A percentile compares a stretch with the other conserved stretches of the same genome.
These are phyloP conservation scores for Microcebus murinus DNA, from an alignment of 2,113 vertebrate species.

Conservation along the genomic window DNA sequence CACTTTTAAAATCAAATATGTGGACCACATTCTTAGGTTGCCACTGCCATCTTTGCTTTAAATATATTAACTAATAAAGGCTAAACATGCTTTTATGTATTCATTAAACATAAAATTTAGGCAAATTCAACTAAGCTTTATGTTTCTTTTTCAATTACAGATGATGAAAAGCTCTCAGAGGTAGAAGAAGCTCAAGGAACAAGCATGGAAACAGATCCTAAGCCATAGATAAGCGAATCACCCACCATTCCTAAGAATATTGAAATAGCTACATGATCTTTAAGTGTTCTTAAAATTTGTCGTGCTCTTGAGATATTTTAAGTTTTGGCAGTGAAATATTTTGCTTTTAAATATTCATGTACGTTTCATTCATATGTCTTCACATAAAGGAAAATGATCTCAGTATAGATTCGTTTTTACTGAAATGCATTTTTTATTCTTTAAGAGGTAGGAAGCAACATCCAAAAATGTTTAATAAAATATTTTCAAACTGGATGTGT, in stretches of 20 bases:
- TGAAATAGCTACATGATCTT: not conserved
- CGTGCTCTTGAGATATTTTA: constrained; percentile 8
- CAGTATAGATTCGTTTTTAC: constrained; percentile 30
- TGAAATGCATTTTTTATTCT: constrained; percentile 59
- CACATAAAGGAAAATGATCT: constrained; percentile 30
- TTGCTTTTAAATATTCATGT: constrained; percentile 45
- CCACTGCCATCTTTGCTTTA: constrained; percentile 33
- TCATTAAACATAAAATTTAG: not conserved
- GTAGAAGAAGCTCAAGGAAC: constrained; percentile 92
- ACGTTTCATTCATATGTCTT: constrained; percentile 58
- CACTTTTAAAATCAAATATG: not conserved
- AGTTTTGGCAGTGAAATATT: constrained; percentile 5
- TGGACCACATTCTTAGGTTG: not conserved
- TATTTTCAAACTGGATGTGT: constrained; percentile 29
- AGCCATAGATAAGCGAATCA: constrained; percentile 72
- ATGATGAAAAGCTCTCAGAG: constrained; percentile 96
- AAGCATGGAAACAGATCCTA: constrained; percentile 88
- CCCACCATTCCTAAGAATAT: not conserved
- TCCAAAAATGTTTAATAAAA: constrained; percentile 57
- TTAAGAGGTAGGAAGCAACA: constrained; percentile 34
- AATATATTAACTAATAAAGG: constrained; percentile 28
- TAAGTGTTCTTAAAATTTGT: not conserved
- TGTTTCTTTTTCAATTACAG: constrained; percentile 82
- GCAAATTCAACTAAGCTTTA: not conserved
- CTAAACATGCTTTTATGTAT: not conserved